These are phyloP conservation scores for Astyanax mexicanus DNA, from an alignment of 2,797 vertebrate genomes.

Conservation along the genomic window DNA sequence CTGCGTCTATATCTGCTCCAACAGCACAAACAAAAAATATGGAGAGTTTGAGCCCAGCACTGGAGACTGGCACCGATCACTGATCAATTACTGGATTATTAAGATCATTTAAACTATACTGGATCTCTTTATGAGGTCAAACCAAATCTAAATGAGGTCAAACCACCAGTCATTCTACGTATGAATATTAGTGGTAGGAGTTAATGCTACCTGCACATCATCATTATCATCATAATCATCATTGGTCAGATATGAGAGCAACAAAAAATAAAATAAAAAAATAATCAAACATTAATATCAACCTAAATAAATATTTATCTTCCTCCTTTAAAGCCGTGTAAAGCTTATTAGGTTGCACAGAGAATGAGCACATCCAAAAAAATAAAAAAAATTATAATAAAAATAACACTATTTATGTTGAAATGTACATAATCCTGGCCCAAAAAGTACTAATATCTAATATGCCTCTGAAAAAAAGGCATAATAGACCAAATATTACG, in stretches of 20 bases:
- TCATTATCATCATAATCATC: slow-evolving; percentile 18
- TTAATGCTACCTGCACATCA: slow-evolving; percentile 35
- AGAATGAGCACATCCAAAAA: neutral
- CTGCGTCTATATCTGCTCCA: neutral
- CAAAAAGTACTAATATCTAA: slow-evolving; percentile 1
- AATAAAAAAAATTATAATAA: slow-evolving; percentile 4
- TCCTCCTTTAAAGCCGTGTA: slow-evolving; percentile 28
- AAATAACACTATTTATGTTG: neutral
- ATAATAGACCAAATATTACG: slow-evolving; percentile 12
- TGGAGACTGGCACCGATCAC: neutral
- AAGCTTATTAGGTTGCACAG: slow-evolving; percentile 20
- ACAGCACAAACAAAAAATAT: slow-evolving; percentile 1
- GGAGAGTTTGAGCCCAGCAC: neutral
- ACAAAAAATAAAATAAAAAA: slow-evolving; percentile 1
- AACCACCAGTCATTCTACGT: slow-evolving; percentile 15
- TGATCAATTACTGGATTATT: neutral
- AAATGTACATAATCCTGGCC: slow-evolving; percentile 31
- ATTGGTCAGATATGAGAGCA: slow-evolving; percentile 17
- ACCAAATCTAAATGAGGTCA: slow-evolving; percentile 3
- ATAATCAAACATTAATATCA: neutral
- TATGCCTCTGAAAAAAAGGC: slow-evolving; percentile 1
- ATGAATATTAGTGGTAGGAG: slow-evolving; percentile 32
- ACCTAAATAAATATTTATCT: slow-evolving; percentile 11
- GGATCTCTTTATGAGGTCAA: neutral
- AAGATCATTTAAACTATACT: neutral